phyloP scores from a whole-genome alignment of 2,888 invertebrate species.

The Mystacides longicornis region DNA sequence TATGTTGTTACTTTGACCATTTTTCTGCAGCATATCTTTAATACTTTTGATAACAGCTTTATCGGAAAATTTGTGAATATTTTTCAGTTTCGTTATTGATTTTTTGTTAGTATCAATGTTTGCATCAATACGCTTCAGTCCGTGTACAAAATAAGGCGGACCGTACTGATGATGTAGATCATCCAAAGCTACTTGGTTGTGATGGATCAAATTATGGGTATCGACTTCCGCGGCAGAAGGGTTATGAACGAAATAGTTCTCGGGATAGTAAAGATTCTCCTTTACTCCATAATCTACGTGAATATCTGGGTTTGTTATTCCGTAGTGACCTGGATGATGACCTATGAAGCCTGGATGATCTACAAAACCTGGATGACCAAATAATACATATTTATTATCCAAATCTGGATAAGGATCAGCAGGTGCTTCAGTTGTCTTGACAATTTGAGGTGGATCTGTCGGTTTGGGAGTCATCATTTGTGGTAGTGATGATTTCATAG shows the following conservation, averaged over 20 bases:
- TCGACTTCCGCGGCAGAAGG: slow-evolving; percentile 3
- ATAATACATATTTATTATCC: no score
- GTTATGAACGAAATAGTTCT: slow-evolving; percentile 13
- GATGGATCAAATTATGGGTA: slow-evolving; percentile 2
- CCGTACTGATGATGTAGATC: not conserved
- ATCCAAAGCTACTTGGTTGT: slow-evolving; percentile 5
- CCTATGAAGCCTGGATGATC: not conserved
- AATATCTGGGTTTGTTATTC: not conserved
- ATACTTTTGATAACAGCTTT: slow-evolving; percentile 19
- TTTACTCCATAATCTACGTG: not conserved
- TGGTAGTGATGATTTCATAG: not conserved
- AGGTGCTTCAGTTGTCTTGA: not conserved
- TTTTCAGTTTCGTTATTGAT: slow-evolving; percentile 1
- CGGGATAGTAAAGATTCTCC: slow-evolving; percentile 13
- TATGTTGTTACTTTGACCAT: slow-evolving; percentile 2
- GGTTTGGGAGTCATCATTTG: not conserved
- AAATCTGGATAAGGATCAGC: not conserved
- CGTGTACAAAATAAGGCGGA: not conserved
- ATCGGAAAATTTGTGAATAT: slow-evolving; percentile 13
- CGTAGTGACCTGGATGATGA: not conserved
- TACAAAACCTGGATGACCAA: not conserved
- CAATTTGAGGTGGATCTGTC: not conserved
- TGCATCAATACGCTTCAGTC: slow-evolving; percentile 3
- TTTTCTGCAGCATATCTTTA: slow-evolving; percentile 16
- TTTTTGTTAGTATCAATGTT: not conserved